Evolutionary conservation across 2,888 invertebrate genomes (phyloP).

Genomic region (Himalopsyche japonica): DNA sequence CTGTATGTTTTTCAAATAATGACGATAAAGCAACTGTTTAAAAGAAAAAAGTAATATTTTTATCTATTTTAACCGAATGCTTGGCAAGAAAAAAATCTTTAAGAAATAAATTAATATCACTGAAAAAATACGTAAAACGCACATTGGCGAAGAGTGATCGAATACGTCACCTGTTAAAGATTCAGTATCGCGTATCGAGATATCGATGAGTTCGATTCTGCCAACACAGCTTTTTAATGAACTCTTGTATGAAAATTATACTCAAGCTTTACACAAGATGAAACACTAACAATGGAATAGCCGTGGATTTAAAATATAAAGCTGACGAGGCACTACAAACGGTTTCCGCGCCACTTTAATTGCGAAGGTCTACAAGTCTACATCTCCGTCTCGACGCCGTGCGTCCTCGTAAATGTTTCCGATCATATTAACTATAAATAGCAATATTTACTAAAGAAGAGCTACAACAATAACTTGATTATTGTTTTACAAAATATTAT

Average conservation of each 20-base stretch:
- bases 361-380: background rate
- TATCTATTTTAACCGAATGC: too few species aligned
- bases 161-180: too few species aligned
- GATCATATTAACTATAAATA: background rate
- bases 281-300: background rate
- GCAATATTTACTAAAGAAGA: background rate
- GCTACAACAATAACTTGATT: background rate
- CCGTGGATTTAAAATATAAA: background rate
- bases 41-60: too few species aligned
- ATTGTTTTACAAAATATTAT: too few species aligned
- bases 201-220: background rate
- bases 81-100: too few species aligned
- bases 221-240: background rate
- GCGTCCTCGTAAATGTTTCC: background rate
- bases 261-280: background rate
- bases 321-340: background rate
- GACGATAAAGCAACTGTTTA: too few species aligned
- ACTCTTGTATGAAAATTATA: background rate
- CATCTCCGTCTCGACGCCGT: background rate
- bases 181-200: background rate
- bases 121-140: too few species aligned
- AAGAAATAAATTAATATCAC: too few species aligned
- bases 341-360: background rate
- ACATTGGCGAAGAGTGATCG: too few species aligned
- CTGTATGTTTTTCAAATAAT: too few species aligned